A percentile compares a stretch with the other conserved stretches of the same genome.
Conservation (phyloP, 1,140 invertebrate genomes). For the Eriosoma lanigerum region DNA sequence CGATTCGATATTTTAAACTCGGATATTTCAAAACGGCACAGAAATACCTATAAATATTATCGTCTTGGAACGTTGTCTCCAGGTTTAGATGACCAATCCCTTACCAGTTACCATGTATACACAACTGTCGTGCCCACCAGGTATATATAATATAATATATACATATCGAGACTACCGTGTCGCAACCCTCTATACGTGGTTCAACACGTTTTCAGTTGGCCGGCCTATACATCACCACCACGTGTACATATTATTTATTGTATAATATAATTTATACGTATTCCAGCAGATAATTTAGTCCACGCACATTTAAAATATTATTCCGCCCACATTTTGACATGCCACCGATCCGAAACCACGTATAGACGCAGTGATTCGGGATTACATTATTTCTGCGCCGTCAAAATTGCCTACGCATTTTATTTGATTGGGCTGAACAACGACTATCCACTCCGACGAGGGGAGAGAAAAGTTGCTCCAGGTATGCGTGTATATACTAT, state of each 20-base stretch:
- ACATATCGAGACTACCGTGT: slow-evolving; percentile 22
- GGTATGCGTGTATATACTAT: background rate
- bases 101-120: background rate
- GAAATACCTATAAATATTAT: slow-evolving; percentile 21
- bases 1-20: background rate
- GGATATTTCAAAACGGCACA: slow-evolving; percentile 23
- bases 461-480: background rate
- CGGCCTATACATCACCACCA: slow-evolving; percentile 36
- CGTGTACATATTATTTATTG: background rate
- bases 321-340: slow-evolving; percentile 34
- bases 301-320: slow-evolving; percentile 18
- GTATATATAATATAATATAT: too few relatives aligned
- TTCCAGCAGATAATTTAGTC: slow-evolving; percentile 10
- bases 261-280: background rate
- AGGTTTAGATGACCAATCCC: slow-evolving; percentile 29
- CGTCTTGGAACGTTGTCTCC: too few relatives aligned
- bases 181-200: background rate
- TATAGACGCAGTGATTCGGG: background rate
- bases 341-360: slow-evolving; percentile 19
- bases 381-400: background rate
- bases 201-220: slow-evolving; percentile 40
- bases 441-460: background rate
- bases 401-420: slow-evolving; percentile 19
- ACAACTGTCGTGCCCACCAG: background rate
- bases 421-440: slow-evolving; percentile 2